phyloP scores from a whole-genome alignment of 1,140 invertebrate genomes.

The Meloidogyne floridensis region DNA sequence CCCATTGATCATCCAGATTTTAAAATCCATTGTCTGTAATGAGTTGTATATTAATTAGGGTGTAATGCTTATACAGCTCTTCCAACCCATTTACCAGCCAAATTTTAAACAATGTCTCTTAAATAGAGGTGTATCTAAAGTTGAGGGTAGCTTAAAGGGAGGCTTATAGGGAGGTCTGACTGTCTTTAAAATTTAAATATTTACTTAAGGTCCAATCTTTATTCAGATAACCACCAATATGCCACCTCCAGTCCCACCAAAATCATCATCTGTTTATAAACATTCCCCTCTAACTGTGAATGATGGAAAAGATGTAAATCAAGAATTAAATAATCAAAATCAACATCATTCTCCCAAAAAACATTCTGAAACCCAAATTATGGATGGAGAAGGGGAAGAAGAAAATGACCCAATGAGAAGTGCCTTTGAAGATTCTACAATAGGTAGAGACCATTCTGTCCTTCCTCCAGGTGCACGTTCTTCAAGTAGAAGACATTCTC shows the following conservation, averaged over 20 bases:
- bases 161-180: too few species aligned
- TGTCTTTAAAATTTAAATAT: too few species aligned
- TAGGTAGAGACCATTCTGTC: conserved; percentile 51
- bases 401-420: conserved; percentile 40
- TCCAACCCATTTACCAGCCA: too few species aligned
- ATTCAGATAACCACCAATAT: background rate
- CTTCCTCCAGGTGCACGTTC: conserved; percentile 56
- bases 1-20: too few species aligned
- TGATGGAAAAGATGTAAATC: background rate
- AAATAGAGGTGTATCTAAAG: too few species aligned
- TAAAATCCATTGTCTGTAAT: too few species aligned
- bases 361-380: background rate
- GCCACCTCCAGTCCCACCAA: conserved; percentile 58
- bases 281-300: conserved; percentile 19
- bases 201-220: too few species aligned
- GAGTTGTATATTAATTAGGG: too few species aligned
- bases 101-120: too few species aligned
- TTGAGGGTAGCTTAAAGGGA: too few species aligned
- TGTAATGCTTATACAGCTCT: too few species aligned
- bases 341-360: too few species aligned
- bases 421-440: conserved; percentile 39
- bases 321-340: background rate
- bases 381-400: conserved; percentile 31
- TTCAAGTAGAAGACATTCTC: background rate
- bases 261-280: conserved; percentile 36